Base-by-base conservation (phyloP, 2,113 vertebrate species). In the Datnioides undecimradiatus region DNA sequence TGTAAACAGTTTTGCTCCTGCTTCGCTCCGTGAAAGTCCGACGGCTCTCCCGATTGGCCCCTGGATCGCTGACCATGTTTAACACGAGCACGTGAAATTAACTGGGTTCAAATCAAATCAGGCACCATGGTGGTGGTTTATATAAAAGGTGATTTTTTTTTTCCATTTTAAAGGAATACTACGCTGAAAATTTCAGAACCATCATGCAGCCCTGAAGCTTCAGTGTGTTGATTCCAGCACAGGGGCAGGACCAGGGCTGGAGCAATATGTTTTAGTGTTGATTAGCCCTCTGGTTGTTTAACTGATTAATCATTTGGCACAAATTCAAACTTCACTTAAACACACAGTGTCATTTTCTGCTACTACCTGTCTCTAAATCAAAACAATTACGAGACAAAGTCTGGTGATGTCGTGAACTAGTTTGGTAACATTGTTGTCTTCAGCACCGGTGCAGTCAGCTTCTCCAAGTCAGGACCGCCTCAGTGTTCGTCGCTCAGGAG, bases 1-100 rank as follows among this genome's bases (percentile, higher is more conserved):
- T 75, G 57, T 65, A 66, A 87, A 84, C 75, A 73, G 6, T 75
- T 73, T 45, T 33, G 19, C 38, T 67, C 34, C 8, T 6, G 19
- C 27, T 60, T 49, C 4, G 6, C 38, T n/a, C 34, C 5, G 25
- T 62, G 46, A 27, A 43, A 51, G 67, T 49, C 63, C 23, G 51
- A 65, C 1, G 27, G 33, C 46, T n/a, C 21, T 36, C 31, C 10
- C 3, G n/a, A 48, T 62, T 31, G 41, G 51, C 58, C 14, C 5
- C 23, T 19, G 17, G 51, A 57, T 60, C 43, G 38, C 2, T 29
- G 29, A 16, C 16, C 29, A 16, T 21, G 33, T 72, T 57, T 38
- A 48, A 48, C 66, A 36, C 36, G 36, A 9, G 38, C 38, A 43
- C 19, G 4, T 27, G 57, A 21, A 45, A 34, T 43, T 25, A 59